Percentiles rank a stretch among this genome's conserved stretches.
These are phyloP conservation scores for Cephalopholis sonnerati DNA, from an alignment of 2,113 vertebrate species.

Conservation along the genomic window DNA sequence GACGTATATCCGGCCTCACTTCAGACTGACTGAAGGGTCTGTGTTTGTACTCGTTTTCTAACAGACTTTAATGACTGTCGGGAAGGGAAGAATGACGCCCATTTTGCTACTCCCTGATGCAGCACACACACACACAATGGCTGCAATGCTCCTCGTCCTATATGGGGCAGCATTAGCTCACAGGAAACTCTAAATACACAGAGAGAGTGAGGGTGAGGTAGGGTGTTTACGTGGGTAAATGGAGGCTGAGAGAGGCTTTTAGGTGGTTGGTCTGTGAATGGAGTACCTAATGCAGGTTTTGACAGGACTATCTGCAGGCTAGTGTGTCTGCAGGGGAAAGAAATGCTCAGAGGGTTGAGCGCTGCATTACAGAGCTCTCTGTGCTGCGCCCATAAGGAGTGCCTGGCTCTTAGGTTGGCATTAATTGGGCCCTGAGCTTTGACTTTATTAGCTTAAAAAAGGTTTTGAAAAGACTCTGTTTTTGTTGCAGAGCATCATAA, in stretches of 20 bases:
- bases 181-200: constrained; percentile 49
- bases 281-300: constrained; percentile 43
- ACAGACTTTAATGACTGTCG: constrained; percentile 18
- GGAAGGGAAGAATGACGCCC: constrained; percentile 20
- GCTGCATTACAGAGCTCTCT: constrained; percentile 9
- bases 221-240: constrained; percentile 48
- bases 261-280: constrained; percentile 16
- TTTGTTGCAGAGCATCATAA: background rate
- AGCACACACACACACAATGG: constrained; percentile 43
- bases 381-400: background rate
- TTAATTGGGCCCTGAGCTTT: constrained; percentile 11
- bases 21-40: background rate
- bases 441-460: background rate
- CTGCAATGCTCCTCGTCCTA: constrained; percentile 11
- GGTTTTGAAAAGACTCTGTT: background rate
- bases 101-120: constrained; percentile 49
- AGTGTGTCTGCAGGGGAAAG: constrained; percentile 7
- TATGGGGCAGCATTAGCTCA: constrained; percentile 42
- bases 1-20: background rate
- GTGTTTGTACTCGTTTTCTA: background rate
- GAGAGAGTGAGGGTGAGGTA: constrained; percentile 14
- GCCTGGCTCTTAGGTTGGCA: constrained; percentile 3
- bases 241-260: constrained; percentile 57
- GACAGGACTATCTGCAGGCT: constrained; percentile 23
- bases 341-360: constrained; percentile 15